Evolutionary conservation across 2,888 invertebrate species (phyloP).

Genomic region (Microctonus aethiopoides): DNA sequence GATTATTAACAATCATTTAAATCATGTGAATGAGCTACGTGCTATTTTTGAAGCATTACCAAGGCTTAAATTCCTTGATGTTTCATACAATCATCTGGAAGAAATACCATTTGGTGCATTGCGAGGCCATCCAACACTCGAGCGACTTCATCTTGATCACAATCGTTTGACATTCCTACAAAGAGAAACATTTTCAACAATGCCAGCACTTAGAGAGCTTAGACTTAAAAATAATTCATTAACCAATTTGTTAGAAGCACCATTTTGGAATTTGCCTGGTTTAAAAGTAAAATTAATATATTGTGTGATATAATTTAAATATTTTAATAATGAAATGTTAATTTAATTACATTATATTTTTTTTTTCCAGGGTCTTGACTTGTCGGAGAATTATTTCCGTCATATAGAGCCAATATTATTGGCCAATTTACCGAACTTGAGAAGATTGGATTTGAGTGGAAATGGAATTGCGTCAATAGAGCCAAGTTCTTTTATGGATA

Average conservation of each 20-base stretch:
- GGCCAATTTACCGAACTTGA: slow-evolving; percentile 79
- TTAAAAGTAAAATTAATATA: slow-evolving; percentile 70
- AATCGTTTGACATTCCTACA: slow-evolving; percentile 81
- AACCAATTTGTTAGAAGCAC: slow-evolving; percentile 77
- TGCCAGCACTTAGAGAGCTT: slow-evolving; percentile 86
- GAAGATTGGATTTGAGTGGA: slow-evolving; percentile 81
- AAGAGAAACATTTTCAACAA: slow-evolving; percentile 82
- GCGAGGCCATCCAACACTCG: slow-evolving; percentile 82
- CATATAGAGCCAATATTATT: slow-evolving; percentile 79
- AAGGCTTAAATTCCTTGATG: slow-evolving; percentile 80
- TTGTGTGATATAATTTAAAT: too few relatives aligned
- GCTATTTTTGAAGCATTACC: slow-evolving; percentile 83
- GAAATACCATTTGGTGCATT: slow-evolving; percentile 83
- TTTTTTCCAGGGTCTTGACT: slow-evolving; percentile 76
- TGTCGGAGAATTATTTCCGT: slow-evolving; percentile 80
- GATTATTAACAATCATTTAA: slow-evolving; percentile 81
- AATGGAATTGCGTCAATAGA: slow-evolving; percentile 79
- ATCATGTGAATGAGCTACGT: slow-evolving; percentile 79
- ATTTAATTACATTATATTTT: too few relatives aligned
- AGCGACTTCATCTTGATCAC: slow-evolving; percentile 83
- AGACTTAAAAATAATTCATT: slow-evolving; percentile 86
- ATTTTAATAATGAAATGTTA: too few relatives aligned
- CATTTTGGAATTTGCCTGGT: slow-evolving; percentile 86
- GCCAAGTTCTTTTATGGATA: slow-evolving; percentile 78
- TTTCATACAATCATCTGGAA: slow-evolving; percentile 81